phyloP scores from a whole-genome alignment of 2,113 vertebrate genomes.

The Craseonycteris thonglongyai region DNA sequence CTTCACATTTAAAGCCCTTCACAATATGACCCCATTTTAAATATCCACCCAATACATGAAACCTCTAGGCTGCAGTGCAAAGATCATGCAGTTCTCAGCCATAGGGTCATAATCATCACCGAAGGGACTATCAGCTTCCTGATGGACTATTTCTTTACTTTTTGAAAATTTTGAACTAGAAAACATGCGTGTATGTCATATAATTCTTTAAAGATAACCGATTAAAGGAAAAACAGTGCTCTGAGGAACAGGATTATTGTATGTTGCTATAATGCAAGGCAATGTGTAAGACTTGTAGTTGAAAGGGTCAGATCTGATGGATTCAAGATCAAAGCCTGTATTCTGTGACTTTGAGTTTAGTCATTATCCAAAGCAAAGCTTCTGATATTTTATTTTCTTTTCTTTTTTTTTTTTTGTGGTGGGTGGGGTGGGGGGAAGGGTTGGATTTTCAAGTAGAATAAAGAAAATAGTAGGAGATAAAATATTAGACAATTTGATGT shows the following conservation, averaged over 20 bases:
- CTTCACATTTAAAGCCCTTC: background rate
- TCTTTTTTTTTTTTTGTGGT: background rate
- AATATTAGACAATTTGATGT: background rate
- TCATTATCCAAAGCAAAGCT: background rate
- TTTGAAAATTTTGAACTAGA: background rate
- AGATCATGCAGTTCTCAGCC: background rate
- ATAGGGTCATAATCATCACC: background rate
- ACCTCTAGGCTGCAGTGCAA: accelerated
- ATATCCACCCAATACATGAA: background rate
- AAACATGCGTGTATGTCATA: background rate
- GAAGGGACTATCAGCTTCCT: background rate
- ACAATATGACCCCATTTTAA: background rate
- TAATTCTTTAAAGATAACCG: background rate
- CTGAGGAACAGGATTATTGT: background rate
- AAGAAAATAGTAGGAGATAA: background rate
- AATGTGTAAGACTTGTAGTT: background rate
- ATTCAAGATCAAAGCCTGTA: background rate
- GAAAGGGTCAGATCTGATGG: background rate
- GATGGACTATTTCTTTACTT: background rate
- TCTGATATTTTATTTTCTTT: background rate
- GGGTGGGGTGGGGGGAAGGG: too few relatives aligned
- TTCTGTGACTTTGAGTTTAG: background rate
- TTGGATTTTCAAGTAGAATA: background rate
- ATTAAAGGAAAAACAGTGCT: background rate
- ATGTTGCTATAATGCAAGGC: background rate